Base-by-base conservation (phyloP, 35 echinoderm and acorn worm species). In the Apostichopus japonicus region DNA sequence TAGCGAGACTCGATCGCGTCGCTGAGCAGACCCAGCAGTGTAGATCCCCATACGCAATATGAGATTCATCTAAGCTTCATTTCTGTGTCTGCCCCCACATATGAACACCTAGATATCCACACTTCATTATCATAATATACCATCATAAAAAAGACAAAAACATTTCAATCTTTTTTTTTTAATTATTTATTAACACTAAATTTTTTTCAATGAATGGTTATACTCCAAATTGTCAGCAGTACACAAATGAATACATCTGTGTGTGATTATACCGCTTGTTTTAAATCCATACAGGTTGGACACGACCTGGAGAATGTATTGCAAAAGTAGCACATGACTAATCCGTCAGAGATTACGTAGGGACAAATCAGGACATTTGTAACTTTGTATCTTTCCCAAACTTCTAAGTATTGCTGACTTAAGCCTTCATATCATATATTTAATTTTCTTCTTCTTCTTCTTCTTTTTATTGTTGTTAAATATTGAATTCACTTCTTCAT, bases 181-280 rank as follows among this genome's bases (percentile, higher is more conserved):
- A 44, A 23, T 84, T 56, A n/a, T 84, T 84, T 84, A 84, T 84
- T 84, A 57, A 84, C 80, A 53, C 10, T 84, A 84, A 56, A 55
- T 84, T 84, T 84, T 58, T 57, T 84, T 84, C 54, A 57, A 58
- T 84, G 17, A 84, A 84, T 84, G 81, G 81, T 57, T 84, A 84
- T 57, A 84, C 81, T 84, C 56, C 81, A 84, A 84, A 57, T 84
- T 84, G 55, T 21, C 61, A 84, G 81, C 81, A 84, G 54, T 58
- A 21, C 53, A 59, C 54, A 57, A 84, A 19, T 55, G 56, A 84
- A 57, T 57, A 55, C 16, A 84, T 57, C 10, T 58, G 24, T 84
- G 17, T 58, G 21, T 57, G 6, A 58, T 57, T 57, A 23, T 57
- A 54, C 54, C 57, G 54, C 56, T 23, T 21, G 7, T 24, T 55